A percentile compares a stretch with the other conserved stretches of the same genome.
Conservation (phyloP, 2,113 vertebrate species). For the Xiphophorus maculatus region DNA sequence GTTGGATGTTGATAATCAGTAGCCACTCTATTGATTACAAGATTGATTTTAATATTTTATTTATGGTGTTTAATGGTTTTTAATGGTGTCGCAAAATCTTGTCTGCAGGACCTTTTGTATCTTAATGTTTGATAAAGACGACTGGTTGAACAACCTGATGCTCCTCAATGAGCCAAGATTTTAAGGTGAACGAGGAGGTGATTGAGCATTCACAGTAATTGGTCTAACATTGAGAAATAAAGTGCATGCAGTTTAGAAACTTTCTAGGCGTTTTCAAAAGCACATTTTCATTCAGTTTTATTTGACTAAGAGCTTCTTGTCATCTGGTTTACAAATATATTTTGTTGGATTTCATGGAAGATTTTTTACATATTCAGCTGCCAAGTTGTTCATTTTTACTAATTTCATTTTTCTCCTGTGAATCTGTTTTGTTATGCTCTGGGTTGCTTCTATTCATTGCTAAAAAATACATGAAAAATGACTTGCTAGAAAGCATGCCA, state of each 20-base stretch:
- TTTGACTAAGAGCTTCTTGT: neutral
- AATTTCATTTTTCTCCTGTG: neutral
- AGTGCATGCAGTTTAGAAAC: neutral
- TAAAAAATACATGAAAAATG: neutral
- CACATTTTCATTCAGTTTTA: neutral
- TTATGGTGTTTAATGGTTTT: too few species aligned
- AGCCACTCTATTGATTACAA: neutral
- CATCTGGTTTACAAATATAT: neutral
- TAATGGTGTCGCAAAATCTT: neutral
- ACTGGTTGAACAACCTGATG: neutral
- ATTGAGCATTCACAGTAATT: too few species aligned
- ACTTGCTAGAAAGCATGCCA: too few species aligned
- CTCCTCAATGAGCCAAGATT: neutral
- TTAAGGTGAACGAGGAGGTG: too few species aligned
- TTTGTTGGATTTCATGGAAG: neutral
- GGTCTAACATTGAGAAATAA: neutral
- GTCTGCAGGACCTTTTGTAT: neutral
- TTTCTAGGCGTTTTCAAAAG: neutral
- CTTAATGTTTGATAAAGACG: neutral
- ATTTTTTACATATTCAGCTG: neutral
- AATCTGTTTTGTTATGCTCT: too few species aligned
- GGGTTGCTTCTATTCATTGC: too few species aligned
- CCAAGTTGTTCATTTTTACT: neutral
- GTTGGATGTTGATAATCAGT: neutral
- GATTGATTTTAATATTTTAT: neutral